Evolutionary conservation across 2,888 invertebrate species (phyloP), one percentile per base, ranked within the genome.

Genomic region (Copidosoma aretas): DNA sequence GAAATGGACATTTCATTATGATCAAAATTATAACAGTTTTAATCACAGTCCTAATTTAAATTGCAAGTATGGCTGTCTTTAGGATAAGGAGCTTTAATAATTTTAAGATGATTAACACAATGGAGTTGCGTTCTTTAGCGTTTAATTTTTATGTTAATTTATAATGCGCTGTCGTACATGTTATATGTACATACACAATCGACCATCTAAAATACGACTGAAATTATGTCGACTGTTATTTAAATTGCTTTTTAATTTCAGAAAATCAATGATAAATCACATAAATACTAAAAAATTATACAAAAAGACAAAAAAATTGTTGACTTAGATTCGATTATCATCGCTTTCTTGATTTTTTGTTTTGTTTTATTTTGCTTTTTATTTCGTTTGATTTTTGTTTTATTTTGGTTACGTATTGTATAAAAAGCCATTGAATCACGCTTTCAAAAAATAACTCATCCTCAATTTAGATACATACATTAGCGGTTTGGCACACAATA

Each of bases 91-190:
- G 49, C 46, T 56, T 32, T 64, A 49, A 17, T 63, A 71, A 59
- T 66, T 43, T 63, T 71, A 63, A 68, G 57, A 60, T 57, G 65
- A n/a, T n/a, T 51, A 32, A 62, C 57, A 19, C 49, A 64, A 67
- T 54, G 19, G 61, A 56, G 19, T 61, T 64, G 69, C 67, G 70
- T 72, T 72, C 72, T 72, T 72, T 72, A 65, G 72, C 67, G 70
- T 64, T 67, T 56, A 54, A 46, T 24, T 65, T n/a, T 54, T 57
- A 52, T 56, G 67, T 56, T 21, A 64, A 2, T 62, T n/a, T 60
- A 22, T 25, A 10, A 64, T 46, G 70, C 67, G 51, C 70, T 72
- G 72, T 72, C 70, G 12, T 43, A 63, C 56, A 17, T 61, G 65
- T 65, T 46, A 21, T 66, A 32, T n/a, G 24, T 24, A 65, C 32